Base-by-base conservation (phyloP, 1,140 invertebrate genomes). In the Papilio helenus region DNA sequence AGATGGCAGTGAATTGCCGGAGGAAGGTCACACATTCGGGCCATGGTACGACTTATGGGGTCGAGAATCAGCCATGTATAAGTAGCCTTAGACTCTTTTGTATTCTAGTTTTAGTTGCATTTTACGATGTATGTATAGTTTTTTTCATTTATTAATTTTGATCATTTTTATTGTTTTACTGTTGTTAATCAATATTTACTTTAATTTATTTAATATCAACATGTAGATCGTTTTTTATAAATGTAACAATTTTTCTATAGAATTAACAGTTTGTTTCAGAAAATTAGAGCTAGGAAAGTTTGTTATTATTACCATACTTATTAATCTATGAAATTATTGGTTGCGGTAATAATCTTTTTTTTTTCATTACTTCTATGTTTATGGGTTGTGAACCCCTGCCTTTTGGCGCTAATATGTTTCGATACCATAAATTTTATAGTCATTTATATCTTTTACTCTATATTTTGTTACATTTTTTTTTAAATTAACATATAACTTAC, bases 11-110 rank as follows among this genome's bases (percentile, higher is more conserved):
- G 95, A 95, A 80, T 94, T 96, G 74, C 95, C 96, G 73, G 95
- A 96, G 83, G 95, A 96, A 49, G 95, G 95, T 42, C 94, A 95
- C 87, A 97, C 97, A 80, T 98, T 97, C 89, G 97, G 97, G 1
- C 97, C 97, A 0, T 98, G 98, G 98, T 98, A 98, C 86, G 97
- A 98, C 92, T 95, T 98, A 55, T 98, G 97, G 97, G 97, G 97
- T 81, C 88, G 93, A 81, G 95, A 95, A 89, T 90, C 91, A 58
- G 87, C 89, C 72, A 92, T 94, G 84, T 93, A 94, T 88, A 94
- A 94, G 83, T 94, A 93, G 84, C 34, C 20, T 86, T 81, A 77
- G 58, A 89, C 85, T 84, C 89, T 83, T 82, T 85, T 84, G 58
- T 29, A 39, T 55, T 34, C 58, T 39, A 34, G 10, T 44, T 77